Evolutionary conservation across 1,140 invertebrate species (phyloP), one percentile per base, ranked within the genome.

Genomic region (Meloidogyne hapla): DNA sequence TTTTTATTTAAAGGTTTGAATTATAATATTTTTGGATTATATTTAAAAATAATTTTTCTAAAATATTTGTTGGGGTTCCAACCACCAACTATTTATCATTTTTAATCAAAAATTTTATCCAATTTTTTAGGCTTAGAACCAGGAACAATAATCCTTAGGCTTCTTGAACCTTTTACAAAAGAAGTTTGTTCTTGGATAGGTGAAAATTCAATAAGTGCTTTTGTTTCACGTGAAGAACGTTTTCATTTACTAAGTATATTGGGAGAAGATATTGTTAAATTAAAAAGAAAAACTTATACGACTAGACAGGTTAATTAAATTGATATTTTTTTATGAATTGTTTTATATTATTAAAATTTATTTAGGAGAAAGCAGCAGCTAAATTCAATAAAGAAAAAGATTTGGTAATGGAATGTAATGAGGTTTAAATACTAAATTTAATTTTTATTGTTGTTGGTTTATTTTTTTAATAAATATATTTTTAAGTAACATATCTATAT

Each of bases 161-260:
- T 71, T 33, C 15, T 25, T 48, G 83, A 26, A 9, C 61, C 33
- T 40, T 67, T 83, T 33, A 21, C 23, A 12, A 82, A 84, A 71
- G 62, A 63, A n/a, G 68, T 82, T 74, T 82, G 69, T 69, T 63
- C 75, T 23, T 82, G 81, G 81, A 73, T 76, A 21, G 81, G 81
- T 15, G 72, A 42, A n/a, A 61, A 75, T 25, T 81, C 81, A 2
- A 73, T 84, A 13, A 69, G 69, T 40, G 81, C 81, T 9, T 82
- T 82, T 72, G 75, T 82, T 45, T 76, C 48, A 9, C 74, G 75
- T 15, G 81, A 82, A 71, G 83, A 83, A 45, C 84, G 83, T 26
- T 68, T 80, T 65, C 81, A 82, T 67, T 64, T 82, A 23, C 63
- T 82, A n/a, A 75, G 45, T 21, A 74, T 82, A 68, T 64, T 82